phyloP scores from a whole-genome alignment of 37 sponge, comb jelly and placozoan genomes.

The Spongia lamella region DNA sequence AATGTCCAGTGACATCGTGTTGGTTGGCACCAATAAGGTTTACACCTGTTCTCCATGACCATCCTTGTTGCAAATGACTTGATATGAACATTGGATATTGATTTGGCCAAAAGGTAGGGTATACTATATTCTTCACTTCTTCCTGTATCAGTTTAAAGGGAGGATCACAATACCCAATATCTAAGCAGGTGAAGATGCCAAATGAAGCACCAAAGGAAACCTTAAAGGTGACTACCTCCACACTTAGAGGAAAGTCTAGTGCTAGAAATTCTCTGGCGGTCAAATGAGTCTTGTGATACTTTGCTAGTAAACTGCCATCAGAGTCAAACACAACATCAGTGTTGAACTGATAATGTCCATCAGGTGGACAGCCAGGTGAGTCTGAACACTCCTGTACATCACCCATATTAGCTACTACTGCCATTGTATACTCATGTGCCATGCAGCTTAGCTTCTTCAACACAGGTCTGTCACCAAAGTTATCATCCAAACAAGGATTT shows the following conservation, averaged over 20 bases:
- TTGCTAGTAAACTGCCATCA: slow-evolving; percentile 53
- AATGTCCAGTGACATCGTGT: neutral
- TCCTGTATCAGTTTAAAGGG: slow-evolving; percentile 13
- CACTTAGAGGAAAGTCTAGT: slow-evolving; percentile 1
- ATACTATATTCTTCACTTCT: slow-evolving; percentile 46
- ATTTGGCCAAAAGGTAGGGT: slow-evolving; percentile 66
- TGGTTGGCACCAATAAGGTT: slow-evolving; percentile 59
- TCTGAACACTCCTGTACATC: slow-evolving; percentile 27
- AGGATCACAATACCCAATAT: slow-evolving; percentile 51
- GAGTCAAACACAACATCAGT: slow-evolving; percentile 65
- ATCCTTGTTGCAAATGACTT: slow-evolving; percentile 46
- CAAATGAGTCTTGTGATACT: slow-evolving; percentile 71
- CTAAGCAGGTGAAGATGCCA: slow-evolving; percentile 73
- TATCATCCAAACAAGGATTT: slow-evolving; percentile 34
- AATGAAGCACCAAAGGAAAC: slow-evolving; percentile 66
- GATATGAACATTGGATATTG: slow-evolving; percentile 31
- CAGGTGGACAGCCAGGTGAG: slow-evolving; percentile 28
- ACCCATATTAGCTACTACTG: slow-evolving; percentile 51
- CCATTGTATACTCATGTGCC: slow-evolving; percentile 11
- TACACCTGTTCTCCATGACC: slow-evolving; percentile 21
- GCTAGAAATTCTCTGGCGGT: neutral
- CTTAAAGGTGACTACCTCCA: slow-evolving; percentile 26
- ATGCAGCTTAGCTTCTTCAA: slow-evolving; percentile 51
- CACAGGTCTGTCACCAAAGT: slow-evolving; percentile 5
- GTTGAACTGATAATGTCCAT: slow-evolving; percentile 56